phyloP scores from a whole-genome alignment of 2,113 vertebrate species.

The Colaptes auratus region DNA sequence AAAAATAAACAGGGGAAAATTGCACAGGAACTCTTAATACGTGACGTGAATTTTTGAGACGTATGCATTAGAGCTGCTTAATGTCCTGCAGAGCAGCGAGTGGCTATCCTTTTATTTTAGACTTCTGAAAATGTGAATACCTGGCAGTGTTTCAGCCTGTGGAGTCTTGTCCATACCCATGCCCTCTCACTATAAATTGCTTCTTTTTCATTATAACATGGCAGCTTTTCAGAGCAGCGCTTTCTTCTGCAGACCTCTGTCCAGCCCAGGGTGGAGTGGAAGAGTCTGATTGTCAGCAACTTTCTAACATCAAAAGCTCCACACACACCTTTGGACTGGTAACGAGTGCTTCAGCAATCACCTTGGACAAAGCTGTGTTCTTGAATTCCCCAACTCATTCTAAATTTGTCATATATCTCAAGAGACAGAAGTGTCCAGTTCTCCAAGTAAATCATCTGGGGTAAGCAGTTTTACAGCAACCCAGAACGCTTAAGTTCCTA shows the following conservation, averaged over 20 bases:
- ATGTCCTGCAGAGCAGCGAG: background rate
- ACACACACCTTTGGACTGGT: background rate
- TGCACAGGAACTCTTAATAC: background rate
- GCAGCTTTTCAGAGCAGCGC: background rate
- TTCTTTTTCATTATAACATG: slow-evolving; percentile 1
- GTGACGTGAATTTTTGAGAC: background rate
- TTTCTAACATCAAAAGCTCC: background rate
- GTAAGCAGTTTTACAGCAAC: background rate
- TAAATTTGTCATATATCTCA: background rate
- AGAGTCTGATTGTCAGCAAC: background rate
- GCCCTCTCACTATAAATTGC: background rate
- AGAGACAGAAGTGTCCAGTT: background rate
- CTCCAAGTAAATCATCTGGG: background rate
- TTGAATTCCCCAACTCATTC: background rate
- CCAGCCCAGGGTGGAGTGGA: background rate
- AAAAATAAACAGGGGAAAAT: background rate
- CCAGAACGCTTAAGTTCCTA: background rate
- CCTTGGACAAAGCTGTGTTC: background rate
- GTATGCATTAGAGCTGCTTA: background rate
- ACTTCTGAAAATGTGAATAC: background rate
- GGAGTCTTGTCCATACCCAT: slow-evolving; percentile 3
- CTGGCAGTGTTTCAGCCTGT: slow-evolving; percentile 13
- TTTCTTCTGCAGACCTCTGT: background rate
- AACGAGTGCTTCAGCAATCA: background rate
- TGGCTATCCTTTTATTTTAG: slow-evolving; percentile 13